These are phyloP conservation scores for Sminthurinus aureus DNA, from an alignment of 2,888 invertebrate genomes.

Conservation along the genomic window DNA sequence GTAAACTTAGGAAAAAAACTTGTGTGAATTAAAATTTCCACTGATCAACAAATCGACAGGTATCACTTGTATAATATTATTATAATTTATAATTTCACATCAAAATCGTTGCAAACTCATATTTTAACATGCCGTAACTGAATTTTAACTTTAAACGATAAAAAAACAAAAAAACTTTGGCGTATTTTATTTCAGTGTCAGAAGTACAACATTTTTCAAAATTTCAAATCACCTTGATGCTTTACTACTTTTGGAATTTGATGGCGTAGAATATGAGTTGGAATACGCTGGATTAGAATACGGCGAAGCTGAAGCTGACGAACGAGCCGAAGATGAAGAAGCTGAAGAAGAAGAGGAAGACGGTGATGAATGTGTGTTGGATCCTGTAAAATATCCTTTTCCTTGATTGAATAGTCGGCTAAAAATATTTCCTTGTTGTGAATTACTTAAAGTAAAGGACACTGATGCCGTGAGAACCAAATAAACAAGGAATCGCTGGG, in stretches of 20 bases:
- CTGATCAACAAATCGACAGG: neutral
- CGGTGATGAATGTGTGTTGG: neutral
- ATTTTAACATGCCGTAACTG: neutral
- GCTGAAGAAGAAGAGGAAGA: neutral
- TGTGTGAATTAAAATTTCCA: no score
- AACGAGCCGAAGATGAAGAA: neutral
- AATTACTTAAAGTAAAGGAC: conserved; percentile 18
- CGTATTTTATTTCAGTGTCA: neutral
- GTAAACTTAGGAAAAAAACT: no score
- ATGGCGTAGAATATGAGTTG: neutral
- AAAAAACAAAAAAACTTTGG: no score
- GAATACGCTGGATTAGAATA: neutral
- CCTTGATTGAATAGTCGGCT: conserved; percentile 25
- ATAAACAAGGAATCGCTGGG: conserved; percentile 18
- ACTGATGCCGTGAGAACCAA: conserved; percentile 29
- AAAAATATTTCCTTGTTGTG: conserved; percentile 21
- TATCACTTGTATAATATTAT: neutral
- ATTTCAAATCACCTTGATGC: neutral
- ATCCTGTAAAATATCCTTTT: conserved; percentile 22
- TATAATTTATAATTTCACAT: no score
- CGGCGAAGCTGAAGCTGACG: no score
- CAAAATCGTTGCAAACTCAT: neutral
- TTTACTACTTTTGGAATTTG: neutral
- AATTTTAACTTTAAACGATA: no score
- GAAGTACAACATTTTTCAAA: neutral